Evolutionary conservation across 1,140 invertebrate genomes (phyloP).

Genomic region (Lepidurus apus): DNA sequence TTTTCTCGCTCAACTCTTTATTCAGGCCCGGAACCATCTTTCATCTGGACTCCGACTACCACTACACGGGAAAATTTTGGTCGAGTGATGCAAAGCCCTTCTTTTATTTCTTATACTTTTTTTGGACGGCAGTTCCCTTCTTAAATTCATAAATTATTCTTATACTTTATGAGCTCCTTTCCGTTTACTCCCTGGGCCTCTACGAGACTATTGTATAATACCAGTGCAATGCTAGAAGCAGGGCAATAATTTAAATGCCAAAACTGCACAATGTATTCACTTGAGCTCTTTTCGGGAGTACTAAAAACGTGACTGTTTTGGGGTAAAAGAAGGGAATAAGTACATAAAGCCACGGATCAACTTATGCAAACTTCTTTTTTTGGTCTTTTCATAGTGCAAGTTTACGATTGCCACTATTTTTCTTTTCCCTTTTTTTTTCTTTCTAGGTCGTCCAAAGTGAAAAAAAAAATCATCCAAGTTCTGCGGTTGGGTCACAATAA

Average conservation of each 20-base stretch:
- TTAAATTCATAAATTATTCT: background rate
- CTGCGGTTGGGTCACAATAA: background rate
- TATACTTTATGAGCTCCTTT: background rate
- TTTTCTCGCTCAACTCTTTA: background rate
- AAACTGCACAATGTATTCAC: background rate
- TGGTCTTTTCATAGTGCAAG: background rate
- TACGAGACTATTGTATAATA: background rate
- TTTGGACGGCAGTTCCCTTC: background rate
- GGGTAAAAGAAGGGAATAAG: background rate
- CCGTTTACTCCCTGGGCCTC: conserved; percentile 1
- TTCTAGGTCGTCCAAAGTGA: background rate
- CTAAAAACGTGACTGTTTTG: background rate
- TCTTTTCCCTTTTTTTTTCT: too few species aligned
- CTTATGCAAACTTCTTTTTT: conserved; percentile 16
- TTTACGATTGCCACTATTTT: conserved; percentile 16
- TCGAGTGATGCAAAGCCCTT: background rate
- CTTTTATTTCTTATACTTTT: background rate
- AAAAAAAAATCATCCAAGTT: background rate
- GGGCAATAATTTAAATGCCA: background rate
- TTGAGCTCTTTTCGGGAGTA: background rate
- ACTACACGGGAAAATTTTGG: background rate
- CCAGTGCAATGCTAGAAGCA: background rate
- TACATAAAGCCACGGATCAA: background rate
- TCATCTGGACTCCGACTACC: background rate
- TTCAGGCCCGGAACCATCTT: background rate